phyloP scores from a whole-genome alignment of 2,113 vertebrate genomes.

The Semicossyphus pulcher region DNA sequence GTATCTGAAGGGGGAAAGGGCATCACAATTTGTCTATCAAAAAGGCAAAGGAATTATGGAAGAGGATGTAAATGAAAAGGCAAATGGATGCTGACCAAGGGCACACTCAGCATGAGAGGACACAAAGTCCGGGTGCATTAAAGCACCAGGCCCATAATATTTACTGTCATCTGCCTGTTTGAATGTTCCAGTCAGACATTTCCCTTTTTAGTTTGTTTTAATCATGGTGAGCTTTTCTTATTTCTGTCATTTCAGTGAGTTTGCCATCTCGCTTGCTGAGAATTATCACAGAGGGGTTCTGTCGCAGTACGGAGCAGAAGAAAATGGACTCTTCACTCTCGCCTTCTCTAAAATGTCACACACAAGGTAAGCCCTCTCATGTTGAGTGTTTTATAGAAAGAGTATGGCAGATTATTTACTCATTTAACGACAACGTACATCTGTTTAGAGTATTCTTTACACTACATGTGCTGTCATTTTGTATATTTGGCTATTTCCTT shows the following conservation, averaged over 20 bases:
- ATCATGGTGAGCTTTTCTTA: background rate
- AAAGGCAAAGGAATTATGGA: too few relatives aligned
- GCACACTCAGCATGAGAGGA: background rate
- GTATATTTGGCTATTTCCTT: conserved; percentile 30
- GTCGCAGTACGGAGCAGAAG: conserved; percentile 14
- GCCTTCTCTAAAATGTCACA: conserved; percentile 24
- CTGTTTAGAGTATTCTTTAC: background rate
- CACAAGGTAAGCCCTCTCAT: conserved; percentile 15
- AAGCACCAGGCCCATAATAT: conserved; percentile 15
- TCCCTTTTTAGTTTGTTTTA: conserved; percentile 42
- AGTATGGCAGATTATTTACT: conserved; percentile 18
- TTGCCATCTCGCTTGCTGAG: conserved; percentile 9
- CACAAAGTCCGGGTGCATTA: conserved; percentile 3
- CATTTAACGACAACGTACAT: conserved; percentile 20
- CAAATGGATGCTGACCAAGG: conserved; percentile 19
- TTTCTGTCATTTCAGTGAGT: conserved; percentile 11
- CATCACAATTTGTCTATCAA: background rate
- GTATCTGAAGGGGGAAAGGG: background rate
- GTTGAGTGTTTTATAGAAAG: conserved; percentile 16
- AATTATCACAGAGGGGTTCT: conserved; percentile 52
- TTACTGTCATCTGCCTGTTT: conserved; percentile 10
- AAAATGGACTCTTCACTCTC: conserved; percentile 15
- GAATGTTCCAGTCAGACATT: conserved; percentile 10
- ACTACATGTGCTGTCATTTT: conserved; percentile 11
- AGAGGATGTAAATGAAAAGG: conserved; percentile 17